A percentile compares a stretch with the other conserved stretches of the same genome.
These are phyloP conservation scores for Penaeus vannamei DNA, from an alignment of 1,140 invertebrate species.

Conservation along the genomic window DNA sequence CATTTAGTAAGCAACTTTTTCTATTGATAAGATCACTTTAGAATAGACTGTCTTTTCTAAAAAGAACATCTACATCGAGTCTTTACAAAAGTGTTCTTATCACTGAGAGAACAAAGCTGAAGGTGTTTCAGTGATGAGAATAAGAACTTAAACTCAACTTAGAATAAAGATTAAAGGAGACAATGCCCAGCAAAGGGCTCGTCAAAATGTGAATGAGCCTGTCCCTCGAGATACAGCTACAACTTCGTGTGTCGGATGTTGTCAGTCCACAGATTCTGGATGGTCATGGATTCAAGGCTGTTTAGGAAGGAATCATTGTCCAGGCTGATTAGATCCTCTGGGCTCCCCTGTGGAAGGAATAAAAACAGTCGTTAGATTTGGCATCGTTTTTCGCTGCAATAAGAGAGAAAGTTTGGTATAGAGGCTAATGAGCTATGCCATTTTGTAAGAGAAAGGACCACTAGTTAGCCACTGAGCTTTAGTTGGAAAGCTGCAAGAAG, in stretches of 20 bases:
- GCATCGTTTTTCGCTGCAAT: constrained; percentile 66
- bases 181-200: too few species aligned
- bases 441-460: neutral
- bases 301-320: constrained; percentile 93
- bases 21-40: too few species aligned
- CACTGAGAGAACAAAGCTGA: too few species aligned
- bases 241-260: constrained; percentile 92
- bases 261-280: constrained; percentile 94
- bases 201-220: neutral
- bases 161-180: too few species aligned
- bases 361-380: constrained; percentile 3
- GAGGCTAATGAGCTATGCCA: neutral
- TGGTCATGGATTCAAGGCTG: constrained; percentile 92
- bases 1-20: too few species aligned
- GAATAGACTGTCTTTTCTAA: too few species aligned
- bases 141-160: too few species aligned
- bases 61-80: too few species aligned
- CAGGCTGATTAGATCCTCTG: constrained; percentile 92
- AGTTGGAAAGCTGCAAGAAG: neutral
- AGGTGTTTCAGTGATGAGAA: too few species aligned
- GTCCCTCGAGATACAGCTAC: constrained; percentile 72
- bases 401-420: neutral
- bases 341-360: constrained; percentile 82
- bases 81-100: too few species aligned
- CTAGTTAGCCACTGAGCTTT: constrained; percentile 61